phyloP scores from a whole-genome alignment of 37 sponge, comb jelly and placozoan species.

The Bolinopsis microptera region DNA sequence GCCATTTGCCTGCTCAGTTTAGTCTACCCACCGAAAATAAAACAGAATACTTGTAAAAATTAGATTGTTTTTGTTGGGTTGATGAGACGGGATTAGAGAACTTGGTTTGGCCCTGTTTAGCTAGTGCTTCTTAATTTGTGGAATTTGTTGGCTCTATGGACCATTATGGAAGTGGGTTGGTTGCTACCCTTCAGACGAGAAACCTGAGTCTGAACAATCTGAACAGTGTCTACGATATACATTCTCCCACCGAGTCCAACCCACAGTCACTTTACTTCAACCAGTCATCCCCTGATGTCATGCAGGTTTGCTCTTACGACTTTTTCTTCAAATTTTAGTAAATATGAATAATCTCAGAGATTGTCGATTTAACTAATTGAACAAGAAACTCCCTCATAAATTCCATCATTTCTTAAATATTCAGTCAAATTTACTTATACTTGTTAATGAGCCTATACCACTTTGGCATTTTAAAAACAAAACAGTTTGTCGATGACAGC shows the following conservation, averaged over 20 bases:
- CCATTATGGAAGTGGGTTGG: slow-evolving; percentile 25
- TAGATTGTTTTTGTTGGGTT: not conserved
- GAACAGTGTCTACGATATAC: slow-evolving; percentile 37
- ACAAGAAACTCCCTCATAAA: too few species aligned
- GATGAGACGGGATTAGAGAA: not conserved
- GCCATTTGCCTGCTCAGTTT: not conserved
- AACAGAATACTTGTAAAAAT: not conserved
- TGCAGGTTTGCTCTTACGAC: too few species aligned
- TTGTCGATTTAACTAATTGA: too few species aligned
- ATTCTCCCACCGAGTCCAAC: not conserved
- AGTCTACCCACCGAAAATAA: not conserved
- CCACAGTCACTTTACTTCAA: slow-evolving; percentile 38
- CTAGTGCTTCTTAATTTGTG: not conserved
- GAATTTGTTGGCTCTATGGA: not conserved
- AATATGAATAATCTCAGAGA: too few species aligned
- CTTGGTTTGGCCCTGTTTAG: not conserved
- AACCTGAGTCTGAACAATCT: slow-evolving; percentile 19
- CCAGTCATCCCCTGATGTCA: slow-evolving; percentile 21
- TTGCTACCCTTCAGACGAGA: slow-evolving; percentile 28
- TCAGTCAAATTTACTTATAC: too few species aligned
- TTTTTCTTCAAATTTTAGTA: too few species aligned
- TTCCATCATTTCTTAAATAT: too few species aligned
- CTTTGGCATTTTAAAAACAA: too few species aligned
- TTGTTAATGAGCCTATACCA: too few species aligned
- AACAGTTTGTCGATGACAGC: too few species aligned